phyloP scores from a whole-genome alignment of 2,888 invertebrate genomes.

The Caenorhabditis imperialis region DNA sequence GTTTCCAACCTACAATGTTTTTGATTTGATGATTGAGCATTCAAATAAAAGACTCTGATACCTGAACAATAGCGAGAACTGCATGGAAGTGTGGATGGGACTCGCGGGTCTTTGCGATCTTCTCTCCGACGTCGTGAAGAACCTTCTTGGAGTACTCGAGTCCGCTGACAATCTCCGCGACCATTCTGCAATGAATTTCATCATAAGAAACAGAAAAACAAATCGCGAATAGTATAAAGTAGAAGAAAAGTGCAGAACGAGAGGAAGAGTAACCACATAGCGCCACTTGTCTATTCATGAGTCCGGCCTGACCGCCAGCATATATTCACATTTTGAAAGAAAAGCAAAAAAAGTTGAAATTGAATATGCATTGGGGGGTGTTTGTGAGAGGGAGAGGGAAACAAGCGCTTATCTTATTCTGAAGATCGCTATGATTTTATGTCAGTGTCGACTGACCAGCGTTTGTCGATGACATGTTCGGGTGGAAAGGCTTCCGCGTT shows the following conservation, averaged over 20 bases:
- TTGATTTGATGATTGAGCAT: neutral
- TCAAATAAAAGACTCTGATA: constrained; percentile 59
- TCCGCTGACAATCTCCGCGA: constrained; percentile 76
- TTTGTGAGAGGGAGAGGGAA: constrained; percentile 10
- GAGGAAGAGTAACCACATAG: constrained; percentile 15
- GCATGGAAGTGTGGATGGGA: constrained; percentile 82
- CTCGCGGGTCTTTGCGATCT: constrained; percentile 80
- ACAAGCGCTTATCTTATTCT: constrained; percentile 42
- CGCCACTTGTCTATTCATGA: constrained; percentile 41
- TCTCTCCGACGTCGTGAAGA: constrained; percentile 83
- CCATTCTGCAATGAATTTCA: constrained; percentile 58
- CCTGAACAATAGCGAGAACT: constrained; percentile 88
- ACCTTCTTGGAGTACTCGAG: constrained; percentile 81
- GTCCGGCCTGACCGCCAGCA: constrained; percentile 22
- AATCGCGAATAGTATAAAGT: no score
- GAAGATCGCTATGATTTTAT: constrained; percentile 53
- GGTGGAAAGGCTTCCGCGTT: neutral
- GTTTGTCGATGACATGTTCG: constrained; percentile 38
- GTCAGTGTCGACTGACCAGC: constrained; percentile 33
- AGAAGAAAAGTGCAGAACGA: constrained; percentile 4
- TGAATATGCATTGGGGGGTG: constrained; percentile 45
- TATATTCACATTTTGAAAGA: constrained; percentile 40
- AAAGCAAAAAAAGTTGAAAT: constrained; percentile 8
- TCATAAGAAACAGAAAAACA: no score
- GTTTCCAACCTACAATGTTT: constrained; percentile 87